Conservation (phyloP, 1,140 invertebrate species). For the Piezodorus guildinii region DNA sequence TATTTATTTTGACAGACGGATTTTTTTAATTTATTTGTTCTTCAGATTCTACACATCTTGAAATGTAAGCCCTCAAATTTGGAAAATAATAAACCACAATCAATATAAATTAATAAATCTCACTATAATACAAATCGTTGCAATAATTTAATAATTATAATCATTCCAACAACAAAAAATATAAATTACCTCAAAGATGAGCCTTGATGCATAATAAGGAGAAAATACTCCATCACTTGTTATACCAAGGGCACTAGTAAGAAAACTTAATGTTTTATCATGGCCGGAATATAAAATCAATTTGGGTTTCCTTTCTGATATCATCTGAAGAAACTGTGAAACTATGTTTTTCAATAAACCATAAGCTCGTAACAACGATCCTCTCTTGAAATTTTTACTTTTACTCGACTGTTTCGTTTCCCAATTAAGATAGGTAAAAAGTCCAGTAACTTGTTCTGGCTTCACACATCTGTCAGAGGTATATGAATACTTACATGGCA, state of each 20-base stretch:
- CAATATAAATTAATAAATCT: not conserved
- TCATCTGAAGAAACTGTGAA: slow-evolving; percentile 61
- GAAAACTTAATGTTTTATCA: slow-evolving; percentile 74
- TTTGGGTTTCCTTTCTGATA: slow-evolving; percentile 62
- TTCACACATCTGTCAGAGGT: slow-evolving; percentile 40
- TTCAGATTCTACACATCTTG: no score
- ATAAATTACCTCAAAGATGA: slow-evolving; percentile 60
- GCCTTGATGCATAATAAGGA: slow-evolving; percentile 65
- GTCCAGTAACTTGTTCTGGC: slow-evolving; percentile 54
- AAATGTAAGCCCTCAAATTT: no score
- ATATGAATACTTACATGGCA: slow-evolving; percentile 49
- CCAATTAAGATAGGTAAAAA: slow-evolving; percentile 66
- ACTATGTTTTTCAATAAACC: slow-evolving; percentile 66
- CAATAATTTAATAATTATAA: no score
- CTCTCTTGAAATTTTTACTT: slow-evolving; percentile 48
- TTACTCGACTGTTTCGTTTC: slow-evolving; percentile 52
- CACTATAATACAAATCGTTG: not conserved
- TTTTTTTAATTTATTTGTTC: no score
- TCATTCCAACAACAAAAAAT: slow-evolving; percentile 7
- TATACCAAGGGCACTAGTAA: slow-evolving; percentile 65
- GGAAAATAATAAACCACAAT: no score
- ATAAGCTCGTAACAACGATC: slow-evolving; percentile 59
- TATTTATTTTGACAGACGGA: no score
- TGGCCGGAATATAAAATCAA: slow-evolving; percentile 83
- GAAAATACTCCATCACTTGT: slow-evolving; percentile 45